These are phyloP conservation scores for Trichopoda pennipes DNA, from an alignment of 2,888 invertebrate genomes.

Conservation along the genomic window DNA sequence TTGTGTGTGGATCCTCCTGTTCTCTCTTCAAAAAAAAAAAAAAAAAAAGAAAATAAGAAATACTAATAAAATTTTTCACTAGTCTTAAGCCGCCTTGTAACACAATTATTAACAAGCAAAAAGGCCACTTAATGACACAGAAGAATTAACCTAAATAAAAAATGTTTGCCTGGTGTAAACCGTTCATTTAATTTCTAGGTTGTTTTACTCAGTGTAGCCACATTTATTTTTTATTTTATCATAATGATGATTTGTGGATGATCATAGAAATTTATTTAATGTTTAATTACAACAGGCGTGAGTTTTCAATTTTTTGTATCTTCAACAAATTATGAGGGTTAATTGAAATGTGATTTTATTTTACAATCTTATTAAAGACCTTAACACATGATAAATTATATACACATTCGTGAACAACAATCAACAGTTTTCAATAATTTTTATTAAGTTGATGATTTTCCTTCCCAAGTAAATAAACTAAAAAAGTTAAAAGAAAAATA, in stretches of 20 bases:
- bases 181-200: neutral
- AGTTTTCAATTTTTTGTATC: slow-evolving; percentile 47
- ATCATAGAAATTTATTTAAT: slow-evolving; percentile 37
- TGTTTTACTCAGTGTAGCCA: neutral
- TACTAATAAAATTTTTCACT: too few species aligned
- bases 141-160: too few species aligned
- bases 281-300: slow-evolving; percentile 57
- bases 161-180: too few species aligned
- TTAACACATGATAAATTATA: slow-evolving; percentile 50
- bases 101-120: too few species aligned
- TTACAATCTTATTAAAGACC: slow-evolving; percentile 19
- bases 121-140: too few species aligned
- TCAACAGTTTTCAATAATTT: slow-evolving; percentile 1
- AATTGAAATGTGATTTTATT: slow-evolving; percentile 57
- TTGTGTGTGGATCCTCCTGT: too few species aligned
- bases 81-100: too few species aligned
- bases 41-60: too few species aligned
- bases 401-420: slow-evolving; percentile 8
- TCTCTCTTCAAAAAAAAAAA: too few species aligned
- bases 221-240: neutral
- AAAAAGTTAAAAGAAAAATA: neutral
- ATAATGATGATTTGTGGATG: neutral
- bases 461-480: slow-evolving; percentile 4
- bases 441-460: neutral
- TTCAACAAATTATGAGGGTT: slow-evolving; percentile 62